These are phyloP conservation scores for Scolopax bukidnonensis DNA, from an alignment of 2,797 vertebrate genomes.

Conservation along the genomic window DNA sequence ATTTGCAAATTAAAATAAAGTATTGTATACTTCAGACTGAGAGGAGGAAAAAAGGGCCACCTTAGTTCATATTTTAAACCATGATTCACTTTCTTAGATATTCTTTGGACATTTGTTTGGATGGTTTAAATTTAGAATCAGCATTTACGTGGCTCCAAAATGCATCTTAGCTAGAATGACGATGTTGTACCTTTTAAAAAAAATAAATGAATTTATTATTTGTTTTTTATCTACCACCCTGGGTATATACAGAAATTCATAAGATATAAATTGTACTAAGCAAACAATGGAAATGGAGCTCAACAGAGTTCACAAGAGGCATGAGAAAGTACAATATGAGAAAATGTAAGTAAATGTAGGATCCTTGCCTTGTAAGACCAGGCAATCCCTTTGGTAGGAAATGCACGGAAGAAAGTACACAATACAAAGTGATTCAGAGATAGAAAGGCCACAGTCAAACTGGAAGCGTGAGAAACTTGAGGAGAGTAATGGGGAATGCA, in stretches of 20 bases:
- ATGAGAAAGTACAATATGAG: background rate
- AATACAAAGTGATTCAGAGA: background rate
- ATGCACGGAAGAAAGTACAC: background rate
- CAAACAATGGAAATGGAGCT: background rate
- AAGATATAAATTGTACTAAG: background rate
- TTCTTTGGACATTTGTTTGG: background rate
- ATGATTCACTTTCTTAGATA: background rate
- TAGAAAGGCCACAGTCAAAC: slow-evolving; percentile 33
- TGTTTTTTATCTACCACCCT: background rate
- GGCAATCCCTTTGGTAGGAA: background rate
- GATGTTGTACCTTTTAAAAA: background rate
- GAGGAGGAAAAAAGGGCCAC: background rate
- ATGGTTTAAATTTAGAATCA: slow-evolving; percentile 40
- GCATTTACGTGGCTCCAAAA: slow-evolving; percentile 42
- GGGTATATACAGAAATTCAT: background rate
- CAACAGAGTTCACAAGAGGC: background rate
- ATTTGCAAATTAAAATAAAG: background rate
- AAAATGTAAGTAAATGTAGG: slow-evolving; percentile 9
- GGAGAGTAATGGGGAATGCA: slow-evolving; percentile 7
- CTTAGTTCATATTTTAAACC: background rate
- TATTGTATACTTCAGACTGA: background rate
- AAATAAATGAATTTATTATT: background rate
- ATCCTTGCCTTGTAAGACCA: background rate
- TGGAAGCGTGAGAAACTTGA: slow-evolving; percentile 36
- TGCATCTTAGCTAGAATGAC: background rate